These are phyloP conservation scores for Monochamus saltuarius DNA, from an alignment of 1,140 invertebrate species.

Conservation along the genomic window DNA sequence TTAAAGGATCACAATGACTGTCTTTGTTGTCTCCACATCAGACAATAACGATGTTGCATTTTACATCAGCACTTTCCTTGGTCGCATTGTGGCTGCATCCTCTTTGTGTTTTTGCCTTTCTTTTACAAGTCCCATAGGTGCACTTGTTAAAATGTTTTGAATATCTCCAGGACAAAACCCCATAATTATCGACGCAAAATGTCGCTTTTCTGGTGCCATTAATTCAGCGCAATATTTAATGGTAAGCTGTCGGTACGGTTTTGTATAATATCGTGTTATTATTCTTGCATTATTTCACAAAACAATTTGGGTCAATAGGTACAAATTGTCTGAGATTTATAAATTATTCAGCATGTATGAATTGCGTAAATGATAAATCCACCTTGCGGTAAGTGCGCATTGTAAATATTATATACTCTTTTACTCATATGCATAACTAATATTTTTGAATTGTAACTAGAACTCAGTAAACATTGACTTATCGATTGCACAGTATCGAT, in stretches of 20 bases:
- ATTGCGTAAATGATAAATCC: no score
- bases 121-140: background rate
- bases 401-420: no score
- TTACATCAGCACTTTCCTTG: constrained; percentile 8
- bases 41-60: constrained; percentile 21
- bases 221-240: constrained; percentile 2
- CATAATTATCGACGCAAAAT: background rate
- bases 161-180: background rate
- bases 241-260: constrained; percentile 2
- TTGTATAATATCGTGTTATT: background rate
- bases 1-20: constrained; percentile 21
- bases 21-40: constrained; percentile 16
- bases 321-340: constrained; percentile 6
- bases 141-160: constrained; percentile 15
- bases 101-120: constrained; percentile 2
- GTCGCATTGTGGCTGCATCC: background rate
- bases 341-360: background rate
- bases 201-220: constrained; percentile 4
- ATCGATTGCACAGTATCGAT: no score
- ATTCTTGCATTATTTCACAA: constrained; percentile 2
- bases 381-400: no score
- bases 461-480: no score
- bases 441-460: no score
- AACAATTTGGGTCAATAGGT: constrained; percentile 8
- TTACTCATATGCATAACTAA: no score